Conservation (phyloP, 23 tunicate species). For the Phallusia fumigata region DNA sequence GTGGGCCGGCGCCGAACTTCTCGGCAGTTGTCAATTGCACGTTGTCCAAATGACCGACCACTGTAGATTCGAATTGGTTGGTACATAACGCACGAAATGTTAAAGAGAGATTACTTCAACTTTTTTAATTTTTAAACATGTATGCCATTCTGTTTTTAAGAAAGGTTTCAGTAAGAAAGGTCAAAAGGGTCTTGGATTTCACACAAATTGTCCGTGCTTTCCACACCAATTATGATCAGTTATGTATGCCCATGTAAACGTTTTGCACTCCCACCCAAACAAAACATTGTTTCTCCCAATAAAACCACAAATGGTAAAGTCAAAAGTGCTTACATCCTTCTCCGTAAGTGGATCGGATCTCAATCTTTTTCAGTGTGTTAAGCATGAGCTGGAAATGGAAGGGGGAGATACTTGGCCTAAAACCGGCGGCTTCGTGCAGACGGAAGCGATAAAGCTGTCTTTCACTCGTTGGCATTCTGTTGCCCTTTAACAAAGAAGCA, state of each 20-base stretch:
- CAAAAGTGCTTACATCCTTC: conserved; percentile 40
- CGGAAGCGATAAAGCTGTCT: conserved; percentile 63
- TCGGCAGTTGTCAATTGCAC: conserved; percentile 69
- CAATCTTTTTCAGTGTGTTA: conserved; percentile 44
- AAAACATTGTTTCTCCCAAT: too few species aligned
- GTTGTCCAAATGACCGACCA: conserved; percentile 53
- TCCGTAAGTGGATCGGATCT: conserved; percentile 77
- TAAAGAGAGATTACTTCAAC: too few species aligned
- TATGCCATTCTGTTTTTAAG: too few species aligned
- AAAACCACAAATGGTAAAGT: background rate
- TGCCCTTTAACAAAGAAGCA: conserved; percentile 29
- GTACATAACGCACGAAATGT: too few species aligned
- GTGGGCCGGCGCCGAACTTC: conserved; percentile 48
- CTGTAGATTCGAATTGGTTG: conserved; percentile 7
- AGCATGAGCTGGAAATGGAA: conserved; percentile 86
- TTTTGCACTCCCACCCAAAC: too few species aligned
- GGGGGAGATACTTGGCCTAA: conserved; percentile 62
- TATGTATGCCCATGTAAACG: too few species aligned
- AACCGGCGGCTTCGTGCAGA: conserved; percentile 87
- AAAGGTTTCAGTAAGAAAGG: too few species aligned
- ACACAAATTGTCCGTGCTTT: too few species aligned
- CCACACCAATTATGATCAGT: too few species aligned
- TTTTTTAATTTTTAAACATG: too few species aligned
- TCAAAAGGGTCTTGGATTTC: too few species aligned
- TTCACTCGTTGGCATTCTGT: conserved; percentile 51